Base-by-base conservation (phyloP, 1,140 invertebrate genomes). In the Trichonephila inaurata region DNA sequence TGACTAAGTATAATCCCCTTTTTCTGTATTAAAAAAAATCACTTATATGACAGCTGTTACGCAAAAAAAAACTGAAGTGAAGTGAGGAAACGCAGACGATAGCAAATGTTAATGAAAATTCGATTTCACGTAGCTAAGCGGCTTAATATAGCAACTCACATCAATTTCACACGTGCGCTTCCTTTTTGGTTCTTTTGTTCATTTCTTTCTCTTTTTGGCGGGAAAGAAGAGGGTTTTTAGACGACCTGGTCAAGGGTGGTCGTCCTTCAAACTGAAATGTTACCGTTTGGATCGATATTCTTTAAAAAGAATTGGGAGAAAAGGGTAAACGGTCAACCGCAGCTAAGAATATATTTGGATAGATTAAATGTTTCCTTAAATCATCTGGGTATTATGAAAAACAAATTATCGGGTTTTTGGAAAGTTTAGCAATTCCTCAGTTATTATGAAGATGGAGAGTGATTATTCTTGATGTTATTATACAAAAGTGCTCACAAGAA, bases 101-200 rank as follows among this genome's bases (percentile, higher is more conserved):
- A 72, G 87, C 40, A 87, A 87, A 89, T 72, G 87, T 89, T 89
- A 89, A 89, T 89, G 87, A 89, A 89, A 89, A 89, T 89, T 89
- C 87, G 87, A 89, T 89, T 89, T 24, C 33, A 28, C 61, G 58
- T 28, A 87, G 85, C 85, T 89, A 69, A 89, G 87, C 62, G 64
- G 87, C 87, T 89, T 89, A 89, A 89, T 89, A 89, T 69, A 89
- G 64, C 28, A 44, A 89, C 87, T 28, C 87, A 5, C 87, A 89
- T 89, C 87, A 89, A 89, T 89, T 89, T 72, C n/a, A 89, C 85
- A 69, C n/a, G 24, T 24, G 58, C n/a, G 14, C n/a, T n/a, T 58
- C 2, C 21, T 24, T n/a, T 58, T 40, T 82, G 18, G 16, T 24
- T 83, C 51, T 83, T 28, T 51, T 18, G 10, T 83, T 58, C 19